Evolutionary conservation across 2,888 invertebrate species (phyloP), one percentile per base, ranked within the genome.

Genomic region (Meteorus colon): DNA sequence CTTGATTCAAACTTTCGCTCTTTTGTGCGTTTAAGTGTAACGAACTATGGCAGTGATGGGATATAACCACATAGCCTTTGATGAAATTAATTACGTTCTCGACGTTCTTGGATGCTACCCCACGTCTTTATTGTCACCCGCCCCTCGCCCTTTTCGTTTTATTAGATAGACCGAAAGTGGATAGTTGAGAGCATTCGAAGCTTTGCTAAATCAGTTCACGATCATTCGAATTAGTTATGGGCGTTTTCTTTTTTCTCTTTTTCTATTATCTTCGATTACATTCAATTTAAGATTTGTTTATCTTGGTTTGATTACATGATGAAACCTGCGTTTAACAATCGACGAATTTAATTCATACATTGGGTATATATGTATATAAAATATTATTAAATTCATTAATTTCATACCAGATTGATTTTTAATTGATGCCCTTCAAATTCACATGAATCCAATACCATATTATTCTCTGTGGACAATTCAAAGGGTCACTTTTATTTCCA

Each of bases 61-160:
- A 85, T 19, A 19, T 55, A 55, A 6, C 19, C n/a, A 55, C n/a
- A 55, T 86, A 84, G 84, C 81, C 79, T 74, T 81, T 82, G 85
- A 86, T 87, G 84, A 85, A 86, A 82, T 86, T 87, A 86, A 87
- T 87, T 85, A 86, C 80, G 79, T 79, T 78, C 77, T 76, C 37
- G 69, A 63, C 78, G 80, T 80, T 83, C 82, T 82, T 80, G 84
- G 84, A 84, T 80, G 82, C 78, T 77, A 81, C 81, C 82, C 76
- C 60, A 68, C 55, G 62, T 19, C 51, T 55, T 48, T 34, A 37
- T 55, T n/a, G 27, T 14, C 27, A 45, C 34, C 16, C 59, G 10
- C 62, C 31, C 62, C 14, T 62, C 62, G 62, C 19, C n/a, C 34
- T 65, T 12, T 37, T 65, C 4, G 16, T n/a, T 65, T 41, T 19